phyloP scores from a whole-genome alignment of 2,113 vertebrate genomes.

The Malurus elegans region DNA sequence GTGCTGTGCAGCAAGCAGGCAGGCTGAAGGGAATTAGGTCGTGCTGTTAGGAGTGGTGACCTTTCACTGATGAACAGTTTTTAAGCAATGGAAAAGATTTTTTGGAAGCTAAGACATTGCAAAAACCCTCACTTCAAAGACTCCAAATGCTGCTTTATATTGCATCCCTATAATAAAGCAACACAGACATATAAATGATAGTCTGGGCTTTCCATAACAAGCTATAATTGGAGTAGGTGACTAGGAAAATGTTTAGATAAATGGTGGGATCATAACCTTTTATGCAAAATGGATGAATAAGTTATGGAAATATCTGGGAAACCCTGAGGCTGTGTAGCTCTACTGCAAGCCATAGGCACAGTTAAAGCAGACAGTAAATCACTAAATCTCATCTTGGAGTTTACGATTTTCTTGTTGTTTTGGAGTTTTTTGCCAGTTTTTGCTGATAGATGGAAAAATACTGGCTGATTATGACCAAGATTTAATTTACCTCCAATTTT shows the following conservation, averaged over 20 bases:
- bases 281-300: conserved; percentile 27
- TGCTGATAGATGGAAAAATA: conserved; percentile 23
- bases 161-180: neutral
- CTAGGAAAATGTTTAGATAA: conserved; percentile 53
- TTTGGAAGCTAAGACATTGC: neutral
- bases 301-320: neutral
- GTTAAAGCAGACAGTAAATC: conserved; percentile 9
- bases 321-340: neutral
- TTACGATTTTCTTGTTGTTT: conserved; percentile 19
- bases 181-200: neutral
- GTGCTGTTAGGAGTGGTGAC: neutral
- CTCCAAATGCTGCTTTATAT: neutral
- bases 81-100: neutral
- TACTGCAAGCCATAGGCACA: neutral
- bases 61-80: neutral
- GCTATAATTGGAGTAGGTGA: conserved; percentile 31
- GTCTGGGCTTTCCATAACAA: conserved; percentile 2
- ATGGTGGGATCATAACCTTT: conserved; percentile 1
- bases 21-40: neutral
- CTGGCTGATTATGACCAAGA: neutral
- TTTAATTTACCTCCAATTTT: conserved; percentile 39
- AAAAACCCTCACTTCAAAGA: neutral
- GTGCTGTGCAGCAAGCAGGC: neutral
- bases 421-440: neutral
- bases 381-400: conserved; percentile 3